Percentiles rank a stretch among this genome's conserved stretches.
phyloP scores from a whole-genome alignment of 2,888 invertebrate species.

The Heteropelma amictum region DNA sequence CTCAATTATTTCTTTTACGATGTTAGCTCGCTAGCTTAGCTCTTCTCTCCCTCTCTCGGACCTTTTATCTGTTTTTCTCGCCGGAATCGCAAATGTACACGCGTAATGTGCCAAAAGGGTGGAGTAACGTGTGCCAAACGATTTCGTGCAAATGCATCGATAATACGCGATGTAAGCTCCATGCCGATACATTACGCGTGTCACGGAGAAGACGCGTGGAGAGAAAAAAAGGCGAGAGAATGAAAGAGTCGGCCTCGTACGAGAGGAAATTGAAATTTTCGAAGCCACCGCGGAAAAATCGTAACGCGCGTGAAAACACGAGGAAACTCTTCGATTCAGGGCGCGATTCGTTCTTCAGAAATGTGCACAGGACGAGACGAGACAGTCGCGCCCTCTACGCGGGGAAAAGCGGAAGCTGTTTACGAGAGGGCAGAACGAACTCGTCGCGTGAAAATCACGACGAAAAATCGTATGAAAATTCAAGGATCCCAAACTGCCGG shows the following conservation, averaged over 20 bases:
- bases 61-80: background rate
- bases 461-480: background rate
- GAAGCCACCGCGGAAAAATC: slow-evolving; percentile 22
- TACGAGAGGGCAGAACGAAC: background rate
- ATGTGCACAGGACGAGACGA: background rate
- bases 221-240: slow-evolving; percentile 3
- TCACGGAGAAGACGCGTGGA: too few species aligned
- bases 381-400: background rate
- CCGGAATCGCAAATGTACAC: background rate
- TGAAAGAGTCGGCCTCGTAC: slow-evolving; percentile 16
- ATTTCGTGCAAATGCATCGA: slow-evolving; percentile 52
- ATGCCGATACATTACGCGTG: background rate
- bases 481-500: background rate
- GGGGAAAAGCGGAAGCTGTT: background rate
- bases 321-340: slow-evolving; percentile 33
- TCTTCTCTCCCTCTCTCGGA: background rate
- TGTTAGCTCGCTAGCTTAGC: background rate
- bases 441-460: slow-evolving; percentile 21
- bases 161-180: slow-evolving; percentile 26
- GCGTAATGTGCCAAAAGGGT: background rate
- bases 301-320: background rate
- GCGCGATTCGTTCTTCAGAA: slow-evolving; percentile 18
- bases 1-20: too few species aligned
- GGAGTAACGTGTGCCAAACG: slow-evolving; percentile 40
- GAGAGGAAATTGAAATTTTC: slow-evolving; percentile 52